Conservation (phyloP, 2,113 vertebrate species). For the Cyprinus carpio region DNA sequence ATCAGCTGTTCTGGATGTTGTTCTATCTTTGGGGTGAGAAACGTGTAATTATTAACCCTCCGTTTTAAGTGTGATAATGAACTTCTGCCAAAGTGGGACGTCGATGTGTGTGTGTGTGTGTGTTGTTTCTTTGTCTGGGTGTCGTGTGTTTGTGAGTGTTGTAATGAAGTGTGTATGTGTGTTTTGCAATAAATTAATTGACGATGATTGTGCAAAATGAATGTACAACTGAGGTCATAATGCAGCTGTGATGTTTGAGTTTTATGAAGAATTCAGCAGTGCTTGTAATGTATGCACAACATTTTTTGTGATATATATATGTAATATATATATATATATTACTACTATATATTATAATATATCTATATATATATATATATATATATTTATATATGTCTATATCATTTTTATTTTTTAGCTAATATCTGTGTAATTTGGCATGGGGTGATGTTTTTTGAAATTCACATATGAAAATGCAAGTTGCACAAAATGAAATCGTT, state of each 20-base stretch:
- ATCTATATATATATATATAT: too few species aligned
- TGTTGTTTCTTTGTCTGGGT: too few species aligned
- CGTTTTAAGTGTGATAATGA: constrained; percentile 47
- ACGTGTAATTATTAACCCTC: constrained; percentile 49
- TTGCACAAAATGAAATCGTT: neutral
- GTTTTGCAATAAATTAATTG: neutral
- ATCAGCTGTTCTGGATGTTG: constrained; percentile 32
- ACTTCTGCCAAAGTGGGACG: constrained; percentile 40
- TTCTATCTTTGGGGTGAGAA: constrained; percentile 47
- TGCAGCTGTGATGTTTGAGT: neutral
- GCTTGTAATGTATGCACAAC: neutral
- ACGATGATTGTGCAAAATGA: neutral
- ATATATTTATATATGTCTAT: too few species aligned
- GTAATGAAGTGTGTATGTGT: neutral
- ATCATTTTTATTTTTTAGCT: too few species aligned
- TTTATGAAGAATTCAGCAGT: neutral
- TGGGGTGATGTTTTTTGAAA: neutral
- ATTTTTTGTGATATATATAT: too few species aligned
- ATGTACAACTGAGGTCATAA: neutral
- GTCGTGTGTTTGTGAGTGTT: neutral
- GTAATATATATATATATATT: too few species aligned
- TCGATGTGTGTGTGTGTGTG: neutral
- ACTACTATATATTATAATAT: too few species aligned
- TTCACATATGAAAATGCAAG: neutral
- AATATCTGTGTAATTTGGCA: neutral